Percentiles rank a stretch among this genome's conserved stretches.
Conservation (phyloP, 2,888 invertebrate species). For the Acanthopleura granulata region DNA sequence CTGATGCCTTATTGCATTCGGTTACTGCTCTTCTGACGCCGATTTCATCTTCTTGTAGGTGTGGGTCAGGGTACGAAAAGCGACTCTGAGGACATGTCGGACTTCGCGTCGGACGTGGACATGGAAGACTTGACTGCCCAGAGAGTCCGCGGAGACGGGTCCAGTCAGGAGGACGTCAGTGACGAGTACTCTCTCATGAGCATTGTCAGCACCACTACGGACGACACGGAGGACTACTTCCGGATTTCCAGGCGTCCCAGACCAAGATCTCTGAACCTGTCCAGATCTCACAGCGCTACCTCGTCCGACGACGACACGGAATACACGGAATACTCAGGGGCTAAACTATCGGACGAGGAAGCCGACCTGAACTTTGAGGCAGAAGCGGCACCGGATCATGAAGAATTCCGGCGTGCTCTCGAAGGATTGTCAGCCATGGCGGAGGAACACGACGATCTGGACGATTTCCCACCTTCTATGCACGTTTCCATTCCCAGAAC, state of each 20-base stretch:
- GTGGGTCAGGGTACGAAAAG: slow-evolving; percentile 46
- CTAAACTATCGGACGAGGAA: slow-evolving; percentile 10
- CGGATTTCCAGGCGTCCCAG: slow-evolving; percentile 26
- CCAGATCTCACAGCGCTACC: slow-evolving; percentile 59
- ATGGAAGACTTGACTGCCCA: slow-evolving; percentile 56
- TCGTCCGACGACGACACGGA: slow-evolving; percentile 57
- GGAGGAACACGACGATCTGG: slow-evolving; percentile 4
- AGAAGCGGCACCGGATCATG: slow-evolving; percentile 4
- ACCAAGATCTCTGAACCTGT: slow-evolving; percentile 58
- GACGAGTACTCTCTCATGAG: slow-evolving; percentile 54
- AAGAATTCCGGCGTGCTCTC: slow-evolving; percentile 14
- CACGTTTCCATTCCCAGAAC: slow-evolving; percentile 15
- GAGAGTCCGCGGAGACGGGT: slow-evolving; percentile 48
- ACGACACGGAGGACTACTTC: slow-evolving; percentile 14
- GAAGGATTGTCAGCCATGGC: slow-evolving; percentile 6
- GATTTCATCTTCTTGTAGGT: slow-evolving; percentile 27
- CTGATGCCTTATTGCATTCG: too few species aligned
- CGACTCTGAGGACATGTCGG: slow-evolving; percentile 57
- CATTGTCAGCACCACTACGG: slow-evolving; percentile 21
- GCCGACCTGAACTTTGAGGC: not conserved
- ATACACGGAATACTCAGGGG: slow-evolving; percentile 16
- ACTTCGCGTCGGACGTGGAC: slow-evolving; percentile 54
- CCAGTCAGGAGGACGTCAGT: slow-evolving; percentile 56
- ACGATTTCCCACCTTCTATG: slow-evolving; percentile 1
- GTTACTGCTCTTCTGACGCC: too few species aligned